Percentiles rank a stretch among this genome's conserved stretches.
Evolutionary conservation across 2,797 vertebrate species (phyloP).

Genomic region (Hydrophis major): DNA sequence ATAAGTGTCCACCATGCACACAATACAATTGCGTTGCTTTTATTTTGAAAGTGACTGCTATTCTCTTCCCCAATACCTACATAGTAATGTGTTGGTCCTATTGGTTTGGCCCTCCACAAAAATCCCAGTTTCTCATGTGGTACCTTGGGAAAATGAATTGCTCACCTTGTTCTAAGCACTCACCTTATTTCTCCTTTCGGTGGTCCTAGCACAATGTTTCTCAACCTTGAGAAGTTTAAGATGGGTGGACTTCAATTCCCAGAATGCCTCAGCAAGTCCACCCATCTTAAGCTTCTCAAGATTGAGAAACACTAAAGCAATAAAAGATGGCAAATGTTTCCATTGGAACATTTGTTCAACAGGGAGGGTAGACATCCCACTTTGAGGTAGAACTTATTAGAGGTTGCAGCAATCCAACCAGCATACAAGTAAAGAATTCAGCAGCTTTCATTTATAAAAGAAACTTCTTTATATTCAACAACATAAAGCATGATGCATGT

Average conservation of each 20-base stretch:
- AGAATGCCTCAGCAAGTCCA: not conserved
- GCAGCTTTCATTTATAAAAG: no score
- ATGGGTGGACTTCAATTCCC: not conserved
- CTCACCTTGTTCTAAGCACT: not conserved
- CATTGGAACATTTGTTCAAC: not conserved
- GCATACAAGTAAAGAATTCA: no score
- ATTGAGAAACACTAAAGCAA: not conserved
- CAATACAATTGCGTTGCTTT: not conserved
- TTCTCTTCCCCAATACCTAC: no score
- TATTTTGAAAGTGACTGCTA: not conserved
- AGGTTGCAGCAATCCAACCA: no score
- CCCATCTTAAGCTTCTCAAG: not conserved
- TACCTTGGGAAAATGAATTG: not conserved
- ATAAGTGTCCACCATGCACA: no score
- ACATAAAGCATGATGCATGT: no score
- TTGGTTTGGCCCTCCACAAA: not conserved
- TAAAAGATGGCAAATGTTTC: not conserved
- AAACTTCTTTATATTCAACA: no score
- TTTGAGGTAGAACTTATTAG: not conserved
- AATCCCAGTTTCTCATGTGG: not conserved
- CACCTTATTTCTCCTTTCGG: not conserved
- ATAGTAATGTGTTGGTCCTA: not conserved
- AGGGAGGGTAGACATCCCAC: not conserved
- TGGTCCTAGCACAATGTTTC: not conserved
- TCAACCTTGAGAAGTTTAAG: not conserved